Evolutionary conservation across 2,113 vertebrate genomes (phyloP), one percentile per base, ranked within the genome.

Genomic region (Lanius collurio): DNA sequence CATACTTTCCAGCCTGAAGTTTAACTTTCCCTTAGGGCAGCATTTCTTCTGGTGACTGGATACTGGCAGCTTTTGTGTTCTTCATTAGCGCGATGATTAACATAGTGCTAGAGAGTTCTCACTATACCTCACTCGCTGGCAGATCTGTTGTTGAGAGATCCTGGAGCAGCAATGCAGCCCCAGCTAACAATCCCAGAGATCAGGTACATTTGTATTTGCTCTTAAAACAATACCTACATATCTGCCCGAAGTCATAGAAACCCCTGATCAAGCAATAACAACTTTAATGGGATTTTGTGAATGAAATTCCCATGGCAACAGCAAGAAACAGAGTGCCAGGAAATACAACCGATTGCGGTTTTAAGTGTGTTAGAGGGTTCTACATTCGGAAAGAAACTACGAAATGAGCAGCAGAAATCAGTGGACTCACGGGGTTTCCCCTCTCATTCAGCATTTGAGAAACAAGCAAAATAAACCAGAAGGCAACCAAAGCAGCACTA

Each of bases 21-120:
- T 89, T 47, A 82, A 84, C 87, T 95, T 96, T 87, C 94, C 96
- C 96, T 92, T 95, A 96, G 95, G 94, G 94, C 94, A 96, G 95
- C 91, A 93, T 89, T 94, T 96, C 89, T 96, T 85, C 94, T 93
- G 96, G 93, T 95, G 95, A 89, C 83, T 96, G 92, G 87, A 62
- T 90, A 42, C 91, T 75, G 87, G 87, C 84, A 91, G 92, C 91
- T 95, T 95, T 93, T 96, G 88, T 95, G 95, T 37, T 92, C 94
- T 92, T 95, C 93, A 39, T 95, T 84, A 96, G 93, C 15, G 80
- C 80, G 69, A 73, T 94, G 89, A 97, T 95, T 92, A 97, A 46
- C 93, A 90, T 30, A 84, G 79, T 84, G 94, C 95, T 75, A 82
- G 95, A 82, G 92, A 94, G 80, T 95, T 96, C 95, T 76, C 91